Evolutionary conservation across 2,797 vertebrate species (phyloP).

Genomic region (Sphenodon punctatus): DNA sequence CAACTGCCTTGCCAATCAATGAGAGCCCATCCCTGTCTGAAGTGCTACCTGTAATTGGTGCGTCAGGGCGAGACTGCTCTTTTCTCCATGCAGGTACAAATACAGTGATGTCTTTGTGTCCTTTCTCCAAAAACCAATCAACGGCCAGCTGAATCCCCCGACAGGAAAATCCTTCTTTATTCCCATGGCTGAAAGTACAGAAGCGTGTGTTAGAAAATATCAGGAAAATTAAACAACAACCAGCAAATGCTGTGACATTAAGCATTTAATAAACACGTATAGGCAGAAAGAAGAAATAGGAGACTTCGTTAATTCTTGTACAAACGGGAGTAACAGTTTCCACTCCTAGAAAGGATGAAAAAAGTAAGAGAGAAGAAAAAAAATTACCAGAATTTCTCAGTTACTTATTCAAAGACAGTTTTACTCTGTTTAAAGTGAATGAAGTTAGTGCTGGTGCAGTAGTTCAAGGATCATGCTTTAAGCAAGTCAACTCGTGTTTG

Average conservation of each 20-base stretch:
- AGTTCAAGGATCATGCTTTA: background rate
- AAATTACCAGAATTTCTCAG: no score
- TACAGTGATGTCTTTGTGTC: constrained; percentile 97
- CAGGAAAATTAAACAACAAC: background rate
- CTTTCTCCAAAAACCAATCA: constrained; percentile 97
- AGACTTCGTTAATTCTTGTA: constrained; percentile 34
- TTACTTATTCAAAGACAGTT: no score
- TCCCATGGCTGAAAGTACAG: constrained; percentile 88
- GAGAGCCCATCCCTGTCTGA: constrained; percentile 13
- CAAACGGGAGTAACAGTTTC: no score
- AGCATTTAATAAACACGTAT: background rate
- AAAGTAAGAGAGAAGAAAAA: no score
- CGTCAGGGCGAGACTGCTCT: constrained; percentile 96
- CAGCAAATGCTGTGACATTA: background rate
- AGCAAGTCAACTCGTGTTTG: background rate
- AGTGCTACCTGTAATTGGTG: constrained; percentile 91
- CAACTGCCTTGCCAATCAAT: background rate
- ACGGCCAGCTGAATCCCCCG: constrained; percentile 96
- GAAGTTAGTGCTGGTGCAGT: no score
- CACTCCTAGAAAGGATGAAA: no score
- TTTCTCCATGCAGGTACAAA: constrained; percentile 99
- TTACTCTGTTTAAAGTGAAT: background rate
- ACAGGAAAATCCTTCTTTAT: constrained; percentile 99
- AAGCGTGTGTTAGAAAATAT: background rate
- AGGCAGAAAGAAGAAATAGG: background rate